These are phyloP conservation scores for Gadopsis bispinosus DNA, from an alignment of 2,797 vertebrate species.

Conservation along the genomic window DNA sequence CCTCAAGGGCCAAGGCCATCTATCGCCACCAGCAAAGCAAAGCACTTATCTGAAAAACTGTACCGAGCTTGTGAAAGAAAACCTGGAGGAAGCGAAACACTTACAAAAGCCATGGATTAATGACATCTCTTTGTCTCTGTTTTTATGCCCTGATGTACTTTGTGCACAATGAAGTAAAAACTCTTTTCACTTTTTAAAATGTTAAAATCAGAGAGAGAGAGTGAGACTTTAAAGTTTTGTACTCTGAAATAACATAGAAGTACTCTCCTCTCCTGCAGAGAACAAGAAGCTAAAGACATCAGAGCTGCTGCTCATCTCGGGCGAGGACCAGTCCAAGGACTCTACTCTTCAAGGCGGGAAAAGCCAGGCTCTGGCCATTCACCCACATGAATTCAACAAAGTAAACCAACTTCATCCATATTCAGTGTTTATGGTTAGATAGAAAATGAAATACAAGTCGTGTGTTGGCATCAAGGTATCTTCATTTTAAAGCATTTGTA, in stretches of 20 bases:
- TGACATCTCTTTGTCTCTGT: slow-evolving; percentile 28
- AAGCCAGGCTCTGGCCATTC: slow-evolving; percentile 81
- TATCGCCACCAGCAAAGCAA: background rate
- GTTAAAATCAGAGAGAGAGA: slow-evolving; percentile 1
- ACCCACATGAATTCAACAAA: slow-evolving; percentile 81
- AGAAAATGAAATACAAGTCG: background rate
- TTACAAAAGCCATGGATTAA: slow-evolving; percentile 27
- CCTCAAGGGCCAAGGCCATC: background rate
- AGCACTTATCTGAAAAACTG: background rate
- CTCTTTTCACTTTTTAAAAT: slow-evolving; percentile 15
- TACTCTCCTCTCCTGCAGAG: slow-evolving; percentile 69
- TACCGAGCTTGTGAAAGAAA: background rate
- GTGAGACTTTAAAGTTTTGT: background rate
- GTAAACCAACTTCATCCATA: slow-evolving; percentile 63
- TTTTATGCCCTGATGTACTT: slow-evolving; percentile 16
- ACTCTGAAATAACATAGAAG: background rate
- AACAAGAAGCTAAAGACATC: slow-evolving; percentile 65
- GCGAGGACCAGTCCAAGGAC: slow-evolving; percentile 68
- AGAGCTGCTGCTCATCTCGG: slow-evolving; percentile 45
- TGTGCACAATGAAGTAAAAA: background rate
- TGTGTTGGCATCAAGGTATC: background rate
- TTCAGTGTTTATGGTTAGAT: background rate
- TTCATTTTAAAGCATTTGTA: background rate
- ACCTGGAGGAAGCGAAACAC: background rate
- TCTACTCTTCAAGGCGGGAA: slow-evolving; percentile 74